phyloP scores from a whole-genome alignment of 2,113 vertebrate genomes.

The Oncorhynchus nerka region DNA sequence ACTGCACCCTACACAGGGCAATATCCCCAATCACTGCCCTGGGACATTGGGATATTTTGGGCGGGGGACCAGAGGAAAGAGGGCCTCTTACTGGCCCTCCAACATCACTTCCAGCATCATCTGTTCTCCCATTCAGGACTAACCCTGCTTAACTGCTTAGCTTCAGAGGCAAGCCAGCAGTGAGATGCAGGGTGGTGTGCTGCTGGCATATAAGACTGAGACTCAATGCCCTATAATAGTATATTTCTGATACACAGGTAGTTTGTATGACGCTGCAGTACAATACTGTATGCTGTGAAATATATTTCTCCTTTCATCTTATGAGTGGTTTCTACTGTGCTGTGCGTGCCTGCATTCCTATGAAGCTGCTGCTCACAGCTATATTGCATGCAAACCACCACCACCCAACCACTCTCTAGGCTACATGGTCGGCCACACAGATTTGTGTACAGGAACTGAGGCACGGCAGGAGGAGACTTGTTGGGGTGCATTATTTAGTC shows the following conservation, averaged over 20 bases:
- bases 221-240: neutral
- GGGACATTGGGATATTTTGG: too few relatives aligned
- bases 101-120: too few relatives aligned
- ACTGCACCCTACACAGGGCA: too few relatives aligned
- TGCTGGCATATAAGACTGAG: neutral
- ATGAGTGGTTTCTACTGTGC: neutral
- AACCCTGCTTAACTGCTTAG: too few relatives aligned
- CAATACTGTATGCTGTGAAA: neutral
- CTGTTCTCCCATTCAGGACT: too few relatives aligned
- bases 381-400: neutral
- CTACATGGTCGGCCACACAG: neutral
- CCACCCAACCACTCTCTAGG: neutral
- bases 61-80: too few relatives aligned
- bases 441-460: neutral
- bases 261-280: neutral
- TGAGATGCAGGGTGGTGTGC: too few relatives aligned
- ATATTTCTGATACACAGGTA: neutral
- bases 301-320: neutral
- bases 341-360: neutral
- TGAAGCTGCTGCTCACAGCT: neutral
- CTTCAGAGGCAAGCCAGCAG: too few relatives aligned
- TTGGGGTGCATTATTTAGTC: neutral
- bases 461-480: constrained; percentile 1
- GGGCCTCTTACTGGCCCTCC: too few relatives aligned
- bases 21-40: too few relatives aligned